A percentile compares a stretch with the other conserved stretches of the same genome.
Conservation (phyloP, 2,113 vertebrate species). For the Labrus mixtus region DNA sequence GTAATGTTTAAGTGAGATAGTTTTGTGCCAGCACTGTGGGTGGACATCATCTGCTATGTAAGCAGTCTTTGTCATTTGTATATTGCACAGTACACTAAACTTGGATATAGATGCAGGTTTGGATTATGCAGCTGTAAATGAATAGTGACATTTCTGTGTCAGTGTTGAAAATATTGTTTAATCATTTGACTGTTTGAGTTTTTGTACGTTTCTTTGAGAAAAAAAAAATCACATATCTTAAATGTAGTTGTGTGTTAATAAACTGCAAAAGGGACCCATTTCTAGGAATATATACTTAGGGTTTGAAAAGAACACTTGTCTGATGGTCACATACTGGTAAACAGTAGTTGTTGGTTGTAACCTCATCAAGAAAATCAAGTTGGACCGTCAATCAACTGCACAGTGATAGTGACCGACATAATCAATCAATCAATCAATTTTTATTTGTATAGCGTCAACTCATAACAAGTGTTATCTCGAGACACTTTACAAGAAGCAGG, state of each 20-base stretch:
- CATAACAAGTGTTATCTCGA: too few species aligned
- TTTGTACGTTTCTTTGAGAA: slow-evolving; percentile 1
- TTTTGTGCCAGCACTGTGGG: neutral
- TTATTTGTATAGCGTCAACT: too few species aligned
- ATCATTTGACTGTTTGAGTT: neutral
- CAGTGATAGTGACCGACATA: neutral
- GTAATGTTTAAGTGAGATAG: neutral
- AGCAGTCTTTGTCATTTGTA: slow-evolving; percentile 3
- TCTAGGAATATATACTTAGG: neutral
- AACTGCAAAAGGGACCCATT: neutral
- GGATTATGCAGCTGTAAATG: neutral
- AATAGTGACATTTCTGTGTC: neutral
- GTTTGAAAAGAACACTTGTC: neutral
- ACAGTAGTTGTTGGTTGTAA: neutral
- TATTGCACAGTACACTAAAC: slow-evolving; percentile 2
- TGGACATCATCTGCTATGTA: neutral
- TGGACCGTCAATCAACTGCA: neutral
- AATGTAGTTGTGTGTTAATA: neutral
- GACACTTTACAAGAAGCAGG: too few species aligned
- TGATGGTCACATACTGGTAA: neutral
- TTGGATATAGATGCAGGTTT: neutral
- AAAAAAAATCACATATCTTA: slow-evolving; percentile 9
- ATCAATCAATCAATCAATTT: too few species aligned
- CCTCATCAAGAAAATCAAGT: neutral
- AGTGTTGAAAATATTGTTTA: neutral